Evolutionary conservation across 1,140 invertebrate genomes (phyloP).

Genomic region (Leptonema lineaticorne): DNA sequence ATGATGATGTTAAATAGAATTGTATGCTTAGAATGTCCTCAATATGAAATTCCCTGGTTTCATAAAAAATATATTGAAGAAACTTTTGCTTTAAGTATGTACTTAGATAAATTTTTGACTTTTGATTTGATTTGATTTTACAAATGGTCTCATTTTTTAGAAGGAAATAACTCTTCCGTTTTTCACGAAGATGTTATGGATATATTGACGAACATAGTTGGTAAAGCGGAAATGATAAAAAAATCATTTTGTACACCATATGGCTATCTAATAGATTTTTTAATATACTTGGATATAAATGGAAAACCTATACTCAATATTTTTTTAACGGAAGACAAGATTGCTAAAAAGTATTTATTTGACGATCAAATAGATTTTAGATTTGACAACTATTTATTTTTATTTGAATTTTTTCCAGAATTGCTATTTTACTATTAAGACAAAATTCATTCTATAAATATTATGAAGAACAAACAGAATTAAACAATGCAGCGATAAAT

Average conservation of each 20-base stretch:
- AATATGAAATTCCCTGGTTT: conserved; percentile 61
- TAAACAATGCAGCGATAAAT: conserved; percentile 4
- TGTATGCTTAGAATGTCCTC: conserved; percentile 60
- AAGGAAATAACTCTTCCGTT: background rate
- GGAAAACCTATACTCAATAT: background rate
- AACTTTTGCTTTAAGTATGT: conserved; percentile 5
- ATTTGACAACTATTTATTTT: background rate
- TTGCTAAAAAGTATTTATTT: background rate
- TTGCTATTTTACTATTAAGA: conserved; percentile 28
- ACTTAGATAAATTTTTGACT: background rate
- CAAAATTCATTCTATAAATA: background rate
- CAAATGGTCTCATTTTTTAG: background rate
- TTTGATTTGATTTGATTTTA: conserved; percentile 3
- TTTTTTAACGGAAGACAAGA: background rate
- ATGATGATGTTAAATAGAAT: conserved; percentile 60
- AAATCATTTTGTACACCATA: conserved; percentile 22
- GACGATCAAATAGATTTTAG: background rate
- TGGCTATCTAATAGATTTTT: conserved; percentile 32
- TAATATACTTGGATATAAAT: conserved; percentile 16
- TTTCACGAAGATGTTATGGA: conserved; percentile 31
- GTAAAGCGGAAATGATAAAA: conserved; percentile 12
- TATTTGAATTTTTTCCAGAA: conserved; percentile 25
- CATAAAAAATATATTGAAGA: conserved; percentile 58
- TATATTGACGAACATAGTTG: conserved; percentile 15
- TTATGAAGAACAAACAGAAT: background rate